Evolutionary conservation across 53 echinoderm and acorn worm genomes (phyloP).

Genomic region (Astropecten irregularis): DNA sequence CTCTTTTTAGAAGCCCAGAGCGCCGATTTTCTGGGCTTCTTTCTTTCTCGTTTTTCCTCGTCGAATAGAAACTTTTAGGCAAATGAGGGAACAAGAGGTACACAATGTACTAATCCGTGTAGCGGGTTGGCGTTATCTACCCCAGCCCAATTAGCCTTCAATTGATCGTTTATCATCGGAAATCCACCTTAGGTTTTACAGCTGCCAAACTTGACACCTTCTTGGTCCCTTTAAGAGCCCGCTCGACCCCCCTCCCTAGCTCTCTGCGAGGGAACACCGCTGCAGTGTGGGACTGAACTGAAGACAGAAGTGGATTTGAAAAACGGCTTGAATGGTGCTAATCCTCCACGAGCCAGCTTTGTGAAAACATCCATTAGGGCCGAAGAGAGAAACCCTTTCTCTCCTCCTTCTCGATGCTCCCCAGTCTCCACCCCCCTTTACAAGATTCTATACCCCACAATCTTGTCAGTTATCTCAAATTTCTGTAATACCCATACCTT

Average conservation of each 20-base stretch:
- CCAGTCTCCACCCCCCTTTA: no score
- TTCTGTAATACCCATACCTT: no score
- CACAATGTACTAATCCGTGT: constrained; percentile 1
- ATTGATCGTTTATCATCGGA: constrained; percentile 15
- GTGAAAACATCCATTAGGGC: constrained; percentile 44
- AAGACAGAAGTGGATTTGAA: no score
- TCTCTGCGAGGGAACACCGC: neutral
- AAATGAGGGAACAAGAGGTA: constrained; percentile 14
- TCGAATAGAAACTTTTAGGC: constrained; percentile 39
- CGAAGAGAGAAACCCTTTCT: neutral
- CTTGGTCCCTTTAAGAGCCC: no score
- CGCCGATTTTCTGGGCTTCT: no score
- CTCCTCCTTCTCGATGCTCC: neutral
- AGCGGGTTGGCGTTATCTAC: constrained; percentile 27
- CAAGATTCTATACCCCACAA: no score
- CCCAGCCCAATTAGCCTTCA: constrained; percentile 7
- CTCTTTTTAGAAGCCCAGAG: no score
- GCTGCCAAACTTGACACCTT: no score
- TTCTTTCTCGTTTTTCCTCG: neutral
- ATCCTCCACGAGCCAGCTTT: neutral
- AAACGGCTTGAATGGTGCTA: constrained; percentile 11
- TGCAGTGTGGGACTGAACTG: no score
- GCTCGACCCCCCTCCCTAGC: no score
- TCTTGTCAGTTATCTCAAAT: no score
- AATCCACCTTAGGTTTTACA: neutral